A percentile compares a stretch with the other conserved stretches of the same genome.
phyloP scores from a whole-genome alignment of 2,888 invertebrate species.

The Oligia fasciuncula region DNA sequence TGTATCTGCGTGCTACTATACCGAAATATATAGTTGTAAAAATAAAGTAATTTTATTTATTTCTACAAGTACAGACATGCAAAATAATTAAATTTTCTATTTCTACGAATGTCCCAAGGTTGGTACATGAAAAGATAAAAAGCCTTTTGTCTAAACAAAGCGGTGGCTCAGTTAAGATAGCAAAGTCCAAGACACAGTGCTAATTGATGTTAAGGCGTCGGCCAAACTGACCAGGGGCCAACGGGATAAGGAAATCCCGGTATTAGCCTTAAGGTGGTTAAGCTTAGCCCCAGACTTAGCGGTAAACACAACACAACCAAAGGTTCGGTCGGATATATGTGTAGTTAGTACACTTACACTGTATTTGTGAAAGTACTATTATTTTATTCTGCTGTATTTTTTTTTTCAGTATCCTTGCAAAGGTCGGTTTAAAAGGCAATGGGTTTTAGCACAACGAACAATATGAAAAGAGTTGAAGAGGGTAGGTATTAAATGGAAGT shows the following conservation, averaged over 20 bases:
- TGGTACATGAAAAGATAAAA: constrained; percentile 46
- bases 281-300: constrained; percentile 73
- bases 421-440: constrained; percentile 24
- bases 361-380: constrained; percentile 65
- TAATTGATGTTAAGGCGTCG: constrained; percentile 81
- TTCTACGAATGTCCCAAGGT: not conserved
- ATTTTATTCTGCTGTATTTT: constrained; percentile 56
- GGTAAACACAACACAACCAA: constrained; percentile 74
- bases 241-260: constrained; percentile 82
- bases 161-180: constrained; percentile 59
- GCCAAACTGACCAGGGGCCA: constrained; percentile 76
- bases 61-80: constrained; percentile 3
- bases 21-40: constrained; percentile 6
- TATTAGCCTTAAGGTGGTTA: constrained; percentile 80
- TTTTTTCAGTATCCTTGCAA: constrained; percentile 8
- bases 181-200: constrained; percentile 71
- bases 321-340: constrained; percentile 63
- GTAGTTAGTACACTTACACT: constrained; percentile 67
- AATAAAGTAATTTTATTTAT: constrained; percentile 2
- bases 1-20: constrained; percentile 4
- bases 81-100: constrained; percentile 24
- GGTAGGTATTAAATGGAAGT: constrained; percentile 25
- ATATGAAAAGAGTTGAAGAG: constrained; percentile 27
- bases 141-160: constrained; percentile 54
- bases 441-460: constrained; percentile 27